Percentiles rank a stretch among this genome's conserved stretches.
Conservation (phyloP, 2,888 invertebrate species). For the Spilarctia lutea region DNA sequence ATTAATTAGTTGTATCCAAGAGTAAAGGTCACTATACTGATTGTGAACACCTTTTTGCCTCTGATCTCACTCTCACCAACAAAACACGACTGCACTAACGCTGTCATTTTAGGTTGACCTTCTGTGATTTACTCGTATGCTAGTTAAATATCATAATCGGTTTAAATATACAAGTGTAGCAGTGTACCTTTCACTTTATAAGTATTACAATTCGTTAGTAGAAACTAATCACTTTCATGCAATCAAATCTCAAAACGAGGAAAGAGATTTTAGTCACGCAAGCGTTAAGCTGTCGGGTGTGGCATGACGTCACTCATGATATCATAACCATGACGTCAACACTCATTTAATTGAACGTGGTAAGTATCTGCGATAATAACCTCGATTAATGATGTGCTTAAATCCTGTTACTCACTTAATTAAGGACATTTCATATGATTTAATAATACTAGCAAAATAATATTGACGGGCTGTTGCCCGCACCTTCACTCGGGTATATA, state of each 20-base stretch:
- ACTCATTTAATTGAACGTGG: constrained; percentile 4
- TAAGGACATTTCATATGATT: not conserved
- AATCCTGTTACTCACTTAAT: not conserved
- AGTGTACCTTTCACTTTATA: not conserved
- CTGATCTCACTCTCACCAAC: no score
- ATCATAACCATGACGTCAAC: constrained; percentile 40
- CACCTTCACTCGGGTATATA: not conserved
- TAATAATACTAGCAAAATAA: not conserved
- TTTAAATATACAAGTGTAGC: not conserved
- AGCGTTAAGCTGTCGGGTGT: constrained; percentile 18
- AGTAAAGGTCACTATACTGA: no score
- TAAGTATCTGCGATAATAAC: constrained; percentile 4
- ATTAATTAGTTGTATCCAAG: no score
- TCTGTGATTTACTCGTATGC: no score
- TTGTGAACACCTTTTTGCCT: no score
- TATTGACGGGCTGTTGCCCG: not conserved
- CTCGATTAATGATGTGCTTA: constrained; percentile 3
- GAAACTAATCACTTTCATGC: constrained; percentile 20
- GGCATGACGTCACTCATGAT: constrained; percentile 33
- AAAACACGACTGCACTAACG: no score
- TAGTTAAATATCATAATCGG: no score
- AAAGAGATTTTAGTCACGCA: constrained; percentile 39
- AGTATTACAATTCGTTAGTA: not conserved
- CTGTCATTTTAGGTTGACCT: no score
- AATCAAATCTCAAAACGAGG: constrained; percentile 36